Conservation (phyloP, 2,797 vertebrate genomes). For the Gymnothorax javanicus region DNA sequence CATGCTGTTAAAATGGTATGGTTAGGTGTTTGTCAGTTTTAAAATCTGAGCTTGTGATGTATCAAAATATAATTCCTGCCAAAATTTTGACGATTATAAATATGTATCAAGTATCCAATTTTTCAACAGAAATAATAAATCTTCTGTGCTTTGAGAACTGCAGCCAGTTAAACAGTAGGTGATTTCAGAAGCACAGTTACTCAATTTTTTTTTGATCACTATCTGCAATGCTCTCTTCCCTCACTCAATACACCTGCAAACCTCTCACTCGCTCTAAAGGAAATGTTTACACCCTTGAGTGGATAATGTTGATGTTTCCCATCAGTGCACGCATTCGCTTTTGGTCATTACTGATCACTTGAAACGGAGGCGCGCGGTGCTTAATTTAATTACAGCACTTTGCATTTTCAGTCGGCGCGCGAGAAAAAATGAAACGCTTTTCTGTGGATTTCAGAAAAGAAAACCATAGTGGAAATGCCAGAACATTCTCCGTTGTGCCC, state of each 20-base stretch:
- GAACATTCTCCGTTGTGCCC: neutral
- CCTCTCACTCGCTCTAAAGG: neutral
- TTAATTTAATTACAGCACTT: constrained; percentile 73
- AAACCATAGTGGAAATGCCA: neutral
- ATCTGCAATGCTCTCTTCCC: neutral
- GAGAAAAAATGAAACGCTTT: neutral
- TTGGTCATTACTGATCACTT: constrained; percentile 73
- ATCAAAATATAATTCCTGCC: neutral
- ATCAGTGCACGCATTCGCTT: constrained; percentile 53
- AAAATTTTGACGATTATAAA: neutral
- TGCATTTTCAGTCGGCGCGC: constrained; percentile 43
- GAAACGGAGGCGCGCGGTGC: constrained; percentile 64
- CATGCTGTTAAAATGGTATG: neutral
- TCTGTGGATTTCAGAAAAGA: neutral
- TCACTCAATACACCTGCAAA: neutral
- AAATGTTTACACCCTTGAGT: neutral
- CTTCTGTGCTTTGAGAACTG: neutral
- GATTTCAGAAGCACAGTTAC: neutral
- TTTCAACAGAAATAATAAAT: neutral
- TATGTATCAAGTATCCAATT: neutral
- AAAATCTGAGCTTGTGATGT: neutral
- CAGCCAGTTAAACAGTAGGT: neutral
- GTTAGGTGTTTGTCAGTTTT: neutral
- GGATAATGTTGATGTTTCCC: neutral
- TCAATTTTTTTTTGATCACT: neutral